Evolutionary conservation across 2,888 invertebrate genomes (phyloP).

Genomic region (Erpobdella octoculata): DNA sequence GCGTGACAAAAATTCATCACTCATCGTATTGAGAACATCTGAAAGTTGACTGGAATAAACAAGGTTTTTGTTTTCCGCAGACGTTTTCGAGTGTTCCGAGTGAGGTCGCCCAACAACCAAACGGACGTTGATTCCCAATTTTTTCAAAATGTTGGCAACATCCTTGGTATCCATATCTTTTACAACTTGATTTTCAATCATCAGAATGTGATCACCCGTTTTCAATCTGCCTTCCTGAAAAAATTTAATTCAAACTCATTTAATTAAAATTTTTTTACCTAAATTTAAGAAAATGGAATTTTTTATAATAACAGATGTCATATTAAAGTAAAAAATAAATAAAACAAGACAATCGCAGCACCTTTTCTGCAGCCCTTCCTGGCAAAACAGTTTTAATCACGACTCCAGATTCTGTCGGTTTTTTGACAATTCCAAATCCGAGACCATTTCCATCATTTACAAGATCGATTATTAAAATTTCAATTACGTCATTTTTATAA

Average conservation of each 20-base stretch:
- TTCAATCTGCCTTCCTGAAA: slow-evolving; percentile 83
- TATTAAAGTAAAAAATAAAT: background rate
- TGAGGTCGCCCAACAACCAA: slow-evolving; percentile 75
- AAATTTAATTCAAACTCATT: background rate
- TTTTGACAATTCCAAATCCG: slow-evolving; percentile 95
- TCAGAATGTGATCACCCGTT: slow-evolving; percentile 94
- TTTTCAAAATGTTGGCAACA: slow-evolving; percentile 86
- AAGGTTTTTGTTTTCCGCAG: slow-evolving; percentile 28
- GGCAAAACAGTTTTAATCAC: slow-evolving; percentile 98
- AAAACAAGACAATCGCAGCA: slow-evolving; percentile 45
- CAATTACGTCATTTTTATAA: slow-evolving; percentile 83
- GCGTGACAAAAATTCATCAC: too few relatives aligned
- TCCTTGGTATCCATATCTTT: slow-evolving; percentile 89
- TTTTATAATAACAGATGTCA: background rate
- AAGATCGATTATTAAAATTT: slow-evolving; percentile 94
- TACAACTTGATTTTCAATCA: slow-evolving; percentile 75
- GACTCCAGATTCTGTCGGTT: slow-evolving; percentile 82
- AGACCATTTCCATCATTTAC: slow-evolving; percentile 94
- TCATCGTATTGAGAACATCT: slow-evolving; percentile 61
- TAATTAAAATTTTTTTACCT: background rate
- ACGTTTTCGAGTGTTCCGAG: slow-evolving; percentile 41
- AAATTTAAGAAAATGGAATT: background rate
- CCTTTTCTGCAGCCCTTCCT: slow-evolving; percentile 91
- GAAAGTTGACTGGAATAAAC: slow-evolving; percentile 81
- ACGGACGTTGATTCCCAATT: slow-evolving; percentile 86